Conservation (phyloP, 2,888 invertebrate genomes). For the Iphiclides podalirius region DNA sequence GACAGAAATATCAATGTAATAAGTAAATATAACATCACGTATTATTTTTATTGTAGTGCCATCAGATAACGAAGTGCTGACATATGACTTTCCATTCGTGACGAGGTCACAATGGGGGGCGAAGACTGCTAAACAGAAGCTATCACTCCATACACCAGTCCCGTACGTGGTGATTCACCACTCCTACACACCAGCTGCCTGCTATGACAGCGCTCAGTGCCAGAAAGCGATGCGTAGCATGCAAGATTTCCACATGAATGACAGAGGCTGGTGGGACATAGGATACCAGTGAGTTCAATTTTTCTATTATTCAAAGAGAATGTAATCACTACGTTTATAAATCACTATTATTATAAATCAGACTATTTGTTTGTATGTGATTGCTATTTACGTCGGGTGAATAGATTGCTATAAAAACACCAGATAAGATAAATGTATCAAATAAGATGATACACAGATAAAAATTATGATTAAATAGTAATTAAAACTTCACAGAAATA, state of each 20-base stretch:
- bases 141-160: conserved; percentile 77
- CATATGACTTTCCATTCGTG: conserved; percentile 53
- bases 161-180: conserved; percentile 87
- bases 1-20: no score
- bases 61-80: conserved; percentile 48
- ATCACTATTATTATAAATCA: no score
- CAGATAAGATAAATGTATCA: no score
- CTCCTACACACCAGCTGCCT: conserved; percentile 81
- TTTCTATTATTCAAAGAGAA: no score
- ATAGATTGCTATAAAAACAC: no score
- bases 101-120: conserved; percentile 82
- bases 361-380: no score
- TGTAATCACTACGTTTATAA: no score
- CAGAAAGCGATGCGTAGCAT: conserved; percentile 80
- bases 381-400: no score
- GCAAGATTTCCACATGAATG: conserved; percentile 82
- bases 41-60: conserved; percentile 23
- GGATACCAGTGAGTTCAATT: conserved; percentile 74
- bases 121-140: conserved; percentile 62
- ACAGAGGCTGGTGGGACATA: conserved; percentile 81
- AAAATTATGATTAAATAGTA: no score
- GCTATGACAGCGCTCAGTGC: conserved; percentile 70
- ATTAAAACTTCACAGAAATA: no score
- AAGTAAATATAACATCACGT: no score
- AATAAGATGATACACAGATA: no score